Conservation (phyloP, 2,797 vertebrate genomes). For the Hydrophis major region DNA sequence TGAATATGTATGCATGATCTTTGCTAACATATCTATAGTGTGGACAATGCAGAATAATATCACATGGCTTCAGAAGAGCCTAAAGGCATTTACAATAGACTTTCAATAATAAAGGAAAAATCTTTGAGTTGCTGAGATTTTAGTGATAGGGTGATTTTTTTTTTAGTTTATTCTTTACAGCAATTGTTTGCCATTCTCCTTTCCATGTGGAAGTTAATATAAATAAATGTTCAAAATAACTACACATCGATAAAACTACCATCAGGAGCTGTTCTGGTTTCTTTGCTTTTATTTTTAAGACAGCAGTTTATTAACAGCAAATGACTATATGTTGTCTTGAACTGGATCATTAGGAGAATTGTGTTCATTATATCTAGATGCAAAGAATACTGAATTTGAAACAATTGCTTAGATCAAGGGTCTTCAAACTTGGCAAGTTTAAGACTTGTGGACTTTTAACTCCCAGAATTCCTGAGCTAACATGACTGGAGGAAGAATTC, state of each 20-base stretch:
- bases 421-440: too few relatives aligned
- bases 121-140: neutral
- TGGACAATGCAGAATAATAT: neutral
- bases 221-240: neutral
- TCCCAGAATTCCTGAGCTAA: too few relatives aligned
- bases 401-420: neutral
- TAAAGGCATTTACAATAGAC: neutral
- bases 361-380: neutral
- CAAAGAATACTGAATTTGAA: slow-evolving; percentile 31
- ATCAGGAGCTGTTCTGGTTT: neutral
- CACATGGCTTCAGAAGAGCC: neutral
- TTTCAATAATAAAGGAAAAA: neutral
- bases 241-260: neutral
- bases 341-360: neutral
- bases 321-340: neutral
- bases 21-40: neutral
- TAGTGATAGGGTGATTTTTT: neutral
- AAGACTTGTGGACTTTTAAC: too few relatives aligned
- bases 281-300: neutral
- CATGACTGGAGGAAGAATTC: too few relatives aligned
- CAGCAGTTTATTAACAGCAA: neutral
- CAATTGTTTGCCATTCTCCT: neutral
- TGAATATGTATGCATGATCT: neutral
- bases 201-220: neutral
- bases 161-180: neutral